A percentile compares a stretch with the other conserved stretches of the same genome.
Conservation (phyloP, 2,797 vertebrate species). For the Lepilemur ruficaudatus region DNA sequence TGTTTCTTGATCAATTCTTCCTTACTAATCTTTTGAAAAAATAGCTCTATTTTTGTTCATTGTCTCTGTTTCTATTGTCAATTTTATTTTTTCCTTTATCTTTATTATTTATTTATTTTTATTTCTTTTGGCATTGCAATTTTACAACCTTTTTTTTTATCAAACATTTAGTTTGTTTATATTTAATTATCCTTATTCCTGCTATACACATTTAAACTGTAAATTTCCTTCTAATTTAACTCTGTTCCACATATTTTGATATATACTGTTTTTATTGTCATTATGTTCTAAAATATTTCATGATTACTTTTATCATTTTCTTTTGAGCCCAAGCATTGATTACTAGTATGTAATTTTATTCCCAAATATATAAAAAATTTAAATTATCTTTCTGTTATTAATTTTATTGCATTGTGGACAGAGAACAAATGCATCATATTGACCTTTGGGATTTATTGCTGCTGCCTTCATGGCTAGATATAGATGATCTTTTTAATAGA, state of each 20-base stretch:
- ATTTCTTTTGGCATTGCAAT: neutral
- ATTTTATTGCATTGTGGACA: neutral
- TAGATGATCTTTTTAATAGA: neutral
- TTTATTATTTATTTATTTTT: slow-evolving; percentile 14
- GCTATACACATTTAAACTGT: neutral
- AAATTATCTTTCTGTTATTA: neutral
- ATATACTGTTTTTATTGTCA: neutral
- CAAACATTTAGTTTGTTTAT: neutral
- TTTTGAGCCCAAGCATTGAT: neutral
- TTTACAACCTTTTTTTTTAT: neutral
- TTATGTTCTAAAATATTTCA: slow-evolving; percentile 1
- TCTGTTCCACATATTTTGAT: neutral
- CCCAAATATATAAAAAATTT: neutral
- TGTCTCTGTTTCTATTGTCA: neutral
- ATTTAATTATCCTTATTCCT: neutral
- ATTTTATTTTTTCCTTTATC: neutral
- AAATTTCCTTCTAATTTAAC: neutral
- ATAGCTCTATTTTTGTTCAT: neutral
- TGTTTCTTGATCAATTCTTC: neutral
- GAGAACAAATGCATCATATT: neutral
- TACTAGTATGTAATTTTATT: neutral
- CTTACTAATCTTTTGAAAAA: neutral
- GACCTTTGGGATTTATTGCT: neutral
- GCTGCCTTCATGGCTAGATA: neutral
- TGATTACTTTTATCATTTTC: neutral